Percentiles rank a stretch among this genome's conserved stretches.
These are phyloP conservation scores for Gryllus bimaculatus DNA, from an alignment of 1,140 invertebrate genomes.

Conservation along the genomic window DNA sequence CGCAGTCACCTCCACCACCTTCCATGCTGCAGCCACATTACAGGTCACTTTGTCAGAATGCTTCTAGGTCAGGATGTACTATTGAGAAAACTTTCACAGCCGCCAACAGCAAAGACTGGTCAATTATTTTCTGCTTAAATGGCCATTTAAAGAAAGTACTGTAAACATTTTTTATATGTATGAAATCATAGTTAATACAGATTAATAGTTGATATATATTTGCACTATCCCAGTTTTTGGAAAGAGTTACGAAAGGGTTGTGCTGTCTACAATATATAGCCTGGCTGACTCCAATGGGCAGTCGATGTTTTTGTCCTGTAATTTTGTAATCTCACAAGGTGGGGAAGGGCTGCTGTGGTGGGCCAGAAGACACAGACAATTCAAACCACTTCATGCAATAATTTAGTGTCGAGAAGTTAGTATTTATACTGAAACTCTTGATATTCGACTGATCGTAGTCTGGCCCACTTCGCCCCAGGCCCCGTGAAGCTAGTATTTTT, in stretches of 20 bases:
- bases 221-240: conserved; percentile 21
- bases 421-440: conserved; percentile 16
- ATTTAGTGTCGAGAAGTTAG: conserved; percentile 11
- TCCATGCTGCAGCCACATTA: background rate
- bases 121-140: conserved; percentile 22
- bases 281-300: background rate
- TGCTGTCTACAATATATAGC: conserved; percentile 4
- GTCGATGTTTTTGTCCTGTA: conserved; percentile 4
- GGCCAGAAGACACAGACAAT: conserved; percentile 8
- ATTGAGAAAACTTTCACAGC: conserved; percentile 13
- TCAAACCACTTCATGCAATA: conserved; percentile 13
- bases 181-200: conserved; percentile 13
- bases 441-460: conserved; percentile 14
- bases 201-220: conserved; percentile 19
- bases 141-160: conserved; percentile 21
- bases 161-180: conserved; percentile 19
- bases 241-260: conserved; percentile 8
- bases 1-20: background rate
- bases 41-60: background rate
- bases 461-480: conserved; percentile 12
- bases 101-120: conserved; percentile 23
- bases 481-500: conserved; percentile 8
- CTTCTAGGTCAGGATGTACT: background rate
- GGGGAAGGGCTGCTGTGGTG: background rate
- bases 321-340: conserved; percentile 5